phyloP scores from a whole-genome alignment of 1,140 invertebrate species.

The Archivesica marissinica region DNA sequence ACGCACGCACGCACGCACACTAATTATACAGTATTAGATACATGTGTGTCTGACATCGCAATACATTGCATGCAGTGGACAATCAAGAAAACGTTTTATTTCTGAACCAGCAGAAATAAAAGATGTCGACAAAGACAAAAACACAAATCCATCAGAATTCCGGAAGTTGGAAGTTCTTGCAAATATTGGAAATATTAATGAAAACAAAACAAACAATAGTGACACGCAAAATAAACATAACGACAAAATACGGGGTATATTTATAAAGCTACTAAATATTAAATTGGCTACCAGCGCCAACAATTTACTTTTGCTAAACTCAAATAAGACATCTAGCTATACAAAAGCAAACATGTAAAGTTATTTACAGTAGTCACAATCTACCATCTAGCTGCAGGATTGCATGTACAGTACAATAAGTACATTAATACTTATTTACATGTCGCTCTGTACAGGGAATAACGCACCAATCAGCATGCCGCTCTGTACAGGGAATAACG shows the following conservation, averaged over 20 bases:
- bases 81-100: not conserved
- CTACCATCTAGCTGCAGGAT: too few species aligned
- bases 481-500: too few species aligned
- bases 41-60: constrained; percentile 6
- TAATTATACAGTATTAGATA: not conserved
- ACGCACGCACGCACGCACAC: not conserved
- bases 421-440: too few species aligned
- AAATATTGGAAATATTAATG: not conserved
- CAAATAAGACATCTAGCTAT: constrained; percentile 6
- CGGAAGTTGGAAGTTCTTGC: not conserved
- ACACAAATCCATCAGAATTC: constrained; percentile 58
- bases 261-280: constrained; percentile 13
- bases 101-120: constrained; percentile 25
- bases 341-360: not conserved
- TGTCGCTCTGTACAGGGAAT: too few species aligned
- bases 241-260: not conserved
- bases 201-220: not conserved
- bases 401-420: too few species aligned
- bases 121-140: constrained; percentile 57
- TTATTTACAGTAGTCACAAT: constrained; percentile 1
- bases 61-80: constrained; percentile 2
- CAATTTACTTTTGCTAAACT: not conserved
- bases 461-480: too few species aligned
- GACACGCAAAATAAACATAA: not conserved
- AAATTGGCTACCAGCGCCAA: constrained; percentile 44